Conservation (phyloP, 2,797 vertebrate species). For the Bucorvus abyssinicus region DNA sequence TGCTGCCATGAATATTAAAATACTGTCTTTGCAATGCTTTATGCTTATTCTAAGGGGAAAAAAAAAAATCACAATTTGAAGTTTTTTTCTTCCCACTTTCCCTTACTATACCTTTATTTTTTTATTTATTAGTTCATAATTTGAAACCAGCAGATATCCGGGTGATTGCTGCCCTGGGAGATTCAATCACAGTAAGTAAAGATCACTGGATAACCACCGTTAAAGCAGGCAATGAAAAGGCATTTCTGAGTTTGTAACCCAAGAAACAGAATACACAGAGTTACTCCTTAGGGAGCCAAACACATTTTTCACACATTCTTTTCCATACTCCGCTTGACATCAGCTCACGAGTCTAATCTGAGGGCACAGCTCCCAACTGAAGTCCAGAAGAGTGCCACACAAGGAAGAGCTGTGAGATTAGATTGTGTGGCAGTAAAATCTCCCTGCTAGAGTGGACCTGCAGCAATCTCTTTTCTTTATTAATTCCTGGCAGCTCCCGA, state of each 20-base stretch:
- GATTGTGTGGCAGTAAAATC: background rate
- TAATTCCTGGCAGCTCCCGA: background rate
- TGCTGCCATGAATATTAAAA: background rate
- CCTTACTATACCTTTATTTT: background rate
- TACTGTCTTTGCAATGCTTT: background rate
- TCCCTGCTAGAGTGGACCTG: background rate
- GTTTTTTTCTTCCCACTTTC: background rate
- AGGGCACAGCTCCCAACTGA: background rate
- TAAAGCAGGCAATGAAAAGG: background rate
- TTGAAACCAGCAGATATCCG: conserved; percentile 90
- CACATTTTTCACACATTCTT: background rate
- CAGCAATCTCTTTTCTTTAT: background rate
- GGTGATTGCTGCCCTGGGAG: conserved; percentile 89
- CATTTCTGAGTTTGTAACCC: background rate
- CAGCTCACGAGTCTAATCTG: background rate
- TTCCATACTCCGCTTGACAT: background rate
- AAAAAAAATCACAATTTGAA: background rate
- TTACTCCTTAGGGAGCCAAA: background rate
- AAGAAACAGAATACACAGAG: background rate
- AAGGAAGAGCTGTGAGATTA: background rate
- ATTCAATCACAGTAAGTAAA: conserved; percentile 90
- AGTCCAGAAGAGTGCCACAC: background rate
- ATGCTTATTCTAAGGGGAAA: background rate
- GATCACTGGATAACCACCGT: background rate
- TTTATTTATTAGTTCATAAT: conserved; percentile 83